Base-by-base conservation (phyloP, 2,888 invertebrate genomes). In the Caenorhabditis imperialis region DNA sequence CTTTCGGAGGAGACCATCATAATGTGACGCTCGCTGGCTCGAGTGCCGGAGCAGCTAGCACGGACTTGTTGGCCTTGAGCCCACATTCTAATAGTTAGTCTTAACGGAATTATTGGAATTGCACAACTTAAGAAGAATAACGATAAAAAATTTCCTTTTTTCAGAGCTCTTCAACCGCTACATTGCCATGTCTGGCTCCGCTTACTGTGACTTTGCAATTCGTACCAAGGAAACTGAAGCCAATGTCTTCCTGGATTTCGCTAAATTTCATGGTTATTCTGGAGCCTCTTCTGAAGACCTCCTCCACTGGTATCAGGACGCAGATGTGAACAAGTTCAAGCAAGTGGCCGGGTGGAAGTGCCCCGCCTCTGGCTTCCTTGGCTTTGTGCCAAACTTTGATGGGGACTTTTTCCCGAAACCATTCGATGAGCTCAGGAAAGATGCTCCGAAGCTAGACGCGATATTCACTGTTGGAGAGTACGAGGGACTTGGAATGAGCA, bases 1-100 rank as follows among this genome's bases (percentile, higher is more conserved):
- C 61, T 1, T 86, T 86, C 58, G 84, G 85, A 16, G 86, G 87
- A 14, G 75, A 86, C 47, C 79, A 84, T 0, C 50, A 63, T 18
- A 82, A 76, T 44, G 79, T 87, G 18, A 87, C 87, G 1, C 74
- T 86, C 16, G 85, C 85, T 48, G 85, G 84, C 6, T 82, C 85
- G 40, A 81, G 81, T 67, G 84, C 84, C 12, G 84, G 84, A 16
- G 83, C 78, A 16, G 76, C 77, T 3, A 74, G 74, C 23, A 75
- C 55, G 1, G 83, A 83, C 42, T 58, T 81, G 10, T 62, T 83
- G 10, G 54, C 72, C 2, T 35, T 82, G 22, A 79, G 79, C 10
- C 83, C 83, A 8, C 70, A 79, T 50, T 76, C 82, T 7, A 73
- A 72, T 48, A 58, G 81, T 81, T n/a, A n/a, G n/a, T n/a, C n/a